Base-by-base conservation (phyloP, 2,888 invertebrate species). In the Eristalis intricaria region DNA sequence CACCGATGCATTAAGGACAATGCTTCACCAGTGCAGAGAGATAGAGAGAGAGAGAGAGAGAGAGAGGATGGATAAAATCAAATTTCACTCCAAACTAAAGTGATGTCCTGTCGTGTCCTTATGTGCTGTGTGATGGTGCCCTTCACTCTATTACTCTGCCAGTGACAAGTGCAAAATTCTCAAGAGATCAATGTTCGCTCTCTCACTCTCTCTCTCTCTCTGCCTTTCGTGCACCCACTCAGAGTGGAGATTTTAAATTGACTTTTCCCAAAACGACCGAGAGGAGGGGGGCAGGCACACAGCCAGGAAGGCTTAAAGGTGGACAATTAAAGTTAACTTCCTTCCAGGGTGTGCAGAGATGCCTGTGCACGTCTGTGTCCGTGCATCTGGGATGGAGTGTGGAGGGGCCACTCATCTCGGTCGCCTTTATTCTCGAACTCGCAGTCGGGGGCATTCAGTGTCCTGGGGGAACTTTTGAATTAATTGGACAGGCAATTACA, bases 241-340 rank as follows among this genome's bases (percentile, higher is more conserved):
- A 19, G 50, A 50, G 50, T 19, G 50, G 19, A n/a, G 29, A 60
- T 19, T 43, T 65, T 65, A 38, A 65, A 38, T 22, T 65, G 38
- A n/a, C 38, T 19, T 50, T 50, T 19, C 50, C 50, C 5, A n/a
- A 50, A 19, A 50, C n/a, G 15, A 23, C 32, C 10, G 35, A 38
- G n/a, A 50, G 19, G 35, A 11, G 7, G 15, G 65, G 29, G n/a
- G 22, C 13, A 22, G 56, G n/a, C 2, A 1, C 15, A 22, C n/a
- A 2, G 56, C 22, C 40, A 15, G 38, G 50, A 61, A 68, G 76
- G 66, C 64, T 68, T 73, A 71, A 69, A 76, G 87, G 69, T 84
- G 87, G 80, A 83, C 87, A 84, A 84, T 87, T 87, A 87, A 87
- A 87, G 76, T 87, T 87, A 76, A 65, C 84, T 87, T 84, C 83